These are phyloP conservation scores for Sminthopsis crassicaudata DNA, from an alignment of 2,113 vertebrate species.

Conservation along the genomic window DNA sequence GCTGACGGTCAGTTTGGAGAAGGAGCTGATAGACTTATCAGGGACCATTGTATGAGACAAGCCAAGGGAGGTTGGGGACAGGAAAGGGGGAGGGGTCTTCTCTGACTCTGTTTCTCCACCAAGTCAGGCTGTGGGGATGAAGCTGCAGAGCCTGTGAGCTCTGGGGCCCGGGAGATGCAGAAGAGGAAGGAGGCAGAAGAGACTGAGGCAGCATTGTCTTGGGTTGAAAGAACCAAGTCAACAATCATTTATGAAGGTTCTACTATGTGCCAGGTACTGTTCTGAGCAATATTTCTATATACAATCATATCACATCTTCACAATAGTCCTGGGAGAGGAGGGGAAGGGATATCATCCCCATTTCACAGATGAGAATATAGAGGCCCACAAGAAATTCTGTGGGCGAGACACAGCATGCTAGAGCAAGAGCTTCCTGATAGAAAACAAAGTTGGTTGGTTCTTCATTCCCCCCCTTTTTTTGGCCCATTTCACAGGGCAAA, in stretches of 20 bases:
- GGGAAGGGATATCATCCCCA: neutral
- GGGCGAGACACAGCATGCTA: neutral
- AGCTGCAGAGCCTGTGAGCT: no score
- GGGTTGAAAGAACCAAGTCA: neutral
- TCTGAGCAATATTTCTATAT: neutral
- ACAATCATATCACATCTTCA: neutral
- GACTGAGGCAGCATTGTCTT: neutral
- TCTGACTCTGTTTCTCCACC: neutral
- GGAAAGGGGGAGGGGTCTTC: no score
- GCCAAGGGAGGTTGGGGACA: neutral
- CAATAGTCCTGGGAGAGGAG: neutral
- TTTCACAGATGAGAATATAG: neutral
- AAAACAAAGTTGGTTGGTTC: no score
- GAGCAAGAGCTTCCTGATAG: neutral
- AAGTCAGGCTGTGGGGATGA: neutral
- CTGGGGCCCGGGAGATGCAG: neutral
- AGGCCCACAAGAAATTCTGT: neutral
- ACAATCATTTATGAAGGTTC: neutral
- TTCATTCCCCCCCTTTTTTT: neutral
- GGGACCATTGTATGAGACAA: neutral
- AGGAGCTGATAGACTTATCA: neutral
- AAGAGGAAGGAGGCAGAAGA: neutral
- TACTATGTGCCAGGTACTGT: fast-evolving
- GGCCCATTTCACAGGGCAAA: no score
- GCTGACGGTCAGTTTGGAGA: neutral